Percentiles rank a stretch among this genome's conserved stretches.
phyloP scores from a whole-genome alignment of 92 coral and sea anemone species.

The Pocillopora meandrina region DNA sequence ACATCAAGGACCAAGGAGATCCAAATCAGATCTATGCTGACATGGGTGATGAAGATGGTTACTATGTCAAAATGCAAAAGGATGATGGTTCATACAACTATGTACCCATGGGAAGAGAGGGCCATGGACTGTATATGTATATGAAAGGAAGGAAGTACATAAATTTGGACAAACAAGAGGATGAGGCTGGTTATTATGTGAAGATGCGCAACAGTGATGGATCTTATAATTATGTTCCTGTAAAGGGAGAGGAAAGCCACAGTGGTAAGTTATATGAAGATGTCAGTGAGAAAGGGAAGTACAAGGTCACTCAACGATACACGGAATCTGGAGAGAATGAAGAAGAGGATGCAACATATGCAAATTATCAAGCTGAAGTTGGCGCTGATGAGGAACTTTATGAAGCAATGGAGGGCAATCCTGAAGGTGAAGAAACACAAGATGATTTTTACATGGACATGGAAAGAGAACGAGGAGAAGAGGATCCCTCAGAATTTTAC shows the following conservation, averaged over 20 bases:
- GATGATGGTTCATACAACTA: slow-evolving; percentile 31
- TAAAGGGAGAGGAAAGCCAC: not conserved
- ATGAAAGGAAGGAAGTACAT: slow-evolving; percentile 3
- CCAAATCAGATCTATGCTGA: slow-evolving; percentile 1
- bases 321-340: not conserved
- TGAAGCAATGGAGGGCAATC: not conserved
- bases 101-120: not conserved
- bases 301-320: not conserved
- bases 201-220: slow-evolving; percentile 31
- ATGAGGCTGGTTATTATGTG: slow-evolving; percentile 6
- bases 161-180: not conserved
- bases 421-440: not conserved
- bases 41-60: not conserved
- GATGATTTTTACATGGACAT: slow-evolving; percentile 47
- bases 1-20: slow-evolving; percentile 24
- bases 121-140: not conserved
- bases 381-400: slow-evolving; percentile 1
- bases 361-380: not conserved
- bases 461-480: slow-evolving; percentile 18
- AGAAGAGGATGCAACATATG: not conserved
- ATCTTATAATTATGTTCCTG: slow-evolving; percentile 13
- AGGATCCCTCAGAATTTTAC: not conserved
- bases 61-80: slow-evolving; percentile 17
- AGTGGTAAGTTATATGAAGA: slow-evolving; percentile 8
- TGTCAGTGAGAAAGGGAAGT: not conserved